Base-by-base conservation (phyloP, 2,888 invertebrate genomes). In the Leptopilina myrica region DNA sequence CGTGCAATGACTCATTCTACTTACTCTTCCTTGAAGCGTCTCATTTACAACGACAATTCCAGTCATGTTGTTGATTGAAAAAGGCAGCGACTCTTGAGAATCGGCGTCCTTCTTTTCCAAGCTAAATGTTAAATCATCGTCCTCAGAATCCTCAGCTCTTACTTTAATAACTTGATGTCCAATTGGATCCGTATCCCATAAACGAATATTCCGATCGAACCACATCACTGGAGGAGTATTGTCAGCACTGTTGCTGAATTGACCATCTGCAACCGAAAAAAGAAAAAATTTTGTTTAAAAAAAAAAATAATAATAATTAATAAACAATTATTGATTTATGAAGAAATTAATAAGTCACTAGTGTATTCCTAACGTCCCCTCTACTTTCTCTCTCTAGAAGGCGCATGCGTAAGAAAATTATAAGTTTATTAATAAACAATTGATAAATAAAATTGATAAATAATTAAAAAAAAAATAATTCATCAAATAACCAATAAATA, bases 41-140 rank as follows among this genome's bases (percentile, higher is more conserved):
- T 97, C 95, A 87, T 97, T 97, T 75, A 97, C 94, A 86, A 94
- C 95, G 76, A 97, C 96, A 6, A 95, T 94, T 49, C 97, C 97
- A 0, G 95, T 95, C 5, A 92, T 92, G 59, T 94, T 94, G 91
- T 97, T 94, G 81, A 98, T 97, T 66, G 93, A 92, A 90, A 97
- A 97, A 1, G 97, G 97, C 33, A 95, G 92, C 5, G 94, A 93
- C 53, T 88, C 87, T 7, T 87, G 88, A 9, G 87, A 87, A 43
- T 64, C 69, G 11, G 86, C 87, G 46, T 86, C 86, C 64, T 90
- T 88, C 0, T 94, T 94, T 89, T 96, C 96, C 82, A 97, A 90
- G 0, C 95, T 96, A 86, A 94, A 97, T 75, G 93, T 93, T 56
- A 97, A 92, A 11, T 92, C 92, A 87, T 94, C 94, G 26, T 93